These are phyloP conservation scores for Nebria brevicollis DNA, from an alignment of 2,888 invertebrate species.

Conservation along the genomic window DNA sequence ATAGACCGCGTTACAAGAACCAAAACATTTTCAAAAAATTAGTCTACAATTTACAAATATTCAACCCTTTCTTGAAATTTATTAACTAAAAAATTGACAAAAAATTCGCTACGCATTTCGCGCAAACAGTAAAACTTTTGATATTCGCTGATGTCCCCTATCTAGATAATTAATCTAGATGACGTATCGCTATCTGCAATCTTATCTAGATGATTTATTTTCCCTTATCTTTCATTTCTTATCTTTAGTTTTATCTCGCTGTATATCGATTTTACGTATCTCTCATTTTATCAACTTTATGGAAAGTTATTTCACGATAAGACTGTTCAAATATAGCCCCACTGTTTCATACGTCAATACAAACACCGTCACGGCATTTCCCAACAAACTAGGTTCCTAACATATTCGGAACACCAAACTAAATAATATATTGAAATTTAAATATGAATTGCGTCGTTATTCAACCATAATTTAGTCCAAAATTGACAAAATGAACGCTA, in stretches of 20 bases:
- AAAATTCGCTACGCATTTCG: no score
- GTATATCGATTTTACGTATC: background rate
- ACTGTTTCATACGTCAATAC: background rate
- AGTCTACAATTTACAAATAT: no score
- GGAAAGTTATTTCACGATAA: background rate
- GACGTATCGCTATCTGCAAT: background rate
- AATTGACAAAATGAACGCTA: no score
- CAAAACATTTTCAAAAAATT: no score
- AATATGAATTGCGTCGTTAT: no score
- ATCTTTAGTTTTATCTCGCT: background rate
- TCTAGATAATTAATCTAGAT: slow-evolving; percentile 1
- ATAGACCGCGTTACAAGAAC: no score
- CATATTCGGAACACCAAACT: no score
- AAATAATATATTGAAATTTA: no score
- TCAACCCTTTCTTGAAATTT: no score
- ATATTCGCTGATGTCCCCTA: background rate
- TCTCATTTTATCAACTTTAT: background rate
- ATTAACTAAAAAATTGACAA: no score
- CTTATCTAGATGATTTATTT: slow-evolving; percentile 1
- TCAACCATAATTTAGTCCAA: no score
- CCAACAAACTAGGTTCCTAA: background rate
- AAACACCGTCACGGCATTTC: background rate
- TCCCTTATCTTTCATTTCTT: background rate
- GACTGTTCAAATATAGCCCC: background rate
- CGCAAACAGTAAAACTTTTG: no score